phyloP scores from a whole-genome alignment of 2,113 vertebrate species.

The Dunckerocampus dactyliophorus region DNA sequence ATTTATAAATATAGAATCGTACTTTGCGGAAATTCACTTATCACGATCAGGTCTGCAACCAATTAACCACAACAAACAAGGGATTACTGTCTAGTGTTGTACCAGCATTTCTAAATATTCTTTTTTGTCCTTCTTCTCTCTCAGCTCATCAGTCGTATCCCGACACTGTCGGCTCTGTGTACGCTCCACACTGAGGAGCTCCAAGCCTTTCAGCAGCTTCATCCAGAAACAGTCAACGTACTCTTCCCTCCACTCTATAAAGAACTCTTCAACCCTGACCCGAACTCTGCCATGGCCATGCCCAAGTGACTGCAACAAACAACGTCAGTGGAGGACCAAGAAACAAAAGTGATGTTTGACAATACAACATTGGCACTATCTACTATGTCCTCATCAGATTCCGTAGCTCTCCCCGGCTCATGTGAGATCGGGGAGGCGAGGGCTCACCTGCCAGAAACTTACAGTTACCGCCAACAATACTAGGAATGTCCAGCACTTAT shows the following conservation, averaged over 20 bases:
- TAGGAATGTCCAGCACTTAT: slow-evolving; percentile 99
- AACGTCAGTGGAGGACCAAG: slow-evolving; percentile 33
- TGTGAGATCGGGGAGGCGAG: slow-evolving; percentile 28
- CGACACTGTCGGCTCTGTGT: slow-evolving; percentile 94
- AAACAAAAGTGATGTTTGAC: slow-evolving; percentile 20
- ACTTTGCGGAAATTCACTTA: too few relatives aligned
- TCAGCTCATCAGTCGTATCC: slow-evolving; percentile 97
- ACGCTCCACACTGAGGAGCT: slow-evolving; percentile 98
- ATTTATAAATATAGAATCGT: too few relatives aligned
- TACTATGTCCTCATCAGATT: slow-evolving; percentile 28
- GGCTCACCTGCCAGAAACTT: slow-evolving; percentile 52
- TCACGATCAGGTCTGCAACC: too few relatives aligned
- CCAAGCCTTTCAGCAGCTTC: slow-evolving; percentile 97
- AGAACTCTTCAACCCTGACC: slow-evolving; percentile 98
- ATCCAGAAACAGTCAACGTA: slow-evolving; percentile 96
- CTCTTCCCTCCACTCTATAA: slow-evolving; percentile 98
- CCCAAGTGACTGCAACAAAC: slow-evolving; percentile 84
- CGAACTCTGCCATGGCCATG: slow-evolving; percentile 80
- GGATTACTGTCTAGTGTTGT: too few relatives aligned
- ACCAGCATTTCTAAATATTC: background rate
- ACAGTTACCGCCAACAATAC: slow-evolving; percentile 83
- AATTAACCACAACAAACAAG: too few relatives aligned
- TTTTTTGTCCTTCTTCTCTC: slow-evolving; percentile 36
- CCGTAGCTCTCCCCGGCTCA: slow-evolving; percentile 29
- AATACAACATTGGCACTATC: slow-evolving; percentile 12